Conservation (phyloP, 2,888 invertebrate genomes). For the Drosophila dives region DNA sequence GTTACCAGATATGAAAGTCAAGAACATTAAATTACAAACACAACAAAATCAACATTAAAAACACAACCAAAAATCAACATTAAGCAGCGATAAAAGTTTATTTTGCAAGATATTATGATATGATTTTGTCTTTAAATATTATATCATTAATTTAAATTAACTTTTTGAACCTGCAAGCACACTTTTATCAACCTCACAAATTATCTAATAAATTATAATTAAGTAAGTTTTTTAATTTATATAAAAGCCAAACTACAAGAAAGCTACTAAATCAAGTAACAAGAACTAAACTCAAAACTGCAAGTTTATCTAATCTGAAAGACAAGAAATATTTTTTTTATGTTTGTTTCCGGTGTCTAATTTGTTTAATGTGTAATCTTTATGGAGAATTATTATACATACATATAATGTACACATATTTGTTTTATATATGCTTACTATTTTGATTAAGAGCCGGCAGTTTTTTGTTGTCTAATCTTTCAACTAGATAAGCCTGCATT, state of each 20-base stretch:
- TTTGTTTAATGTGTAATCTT: background rate
- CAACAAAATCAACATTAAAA: background rate
- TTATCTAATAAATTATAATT: background rate
- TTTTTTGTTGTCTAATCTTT: background rate
- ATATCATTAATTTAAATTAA: background rate
- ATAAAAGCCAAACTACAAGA: no score
- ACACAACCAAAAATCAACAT: background rate
- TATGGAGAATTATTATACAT: background rate
- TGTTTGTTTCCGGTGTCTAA: background rate
- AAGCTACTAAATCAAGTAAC: background rate
- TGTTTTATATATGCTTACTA: background rate
- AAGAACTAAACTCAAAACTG: background rate
- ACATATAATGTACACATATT: background rate
- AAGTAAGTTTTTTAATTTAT: no score
- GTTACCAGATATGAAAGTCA: background rate
- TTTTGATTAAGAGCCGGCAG: background rate
- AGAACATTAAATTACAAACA: background rate
- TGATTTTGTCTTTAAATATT: background rate
- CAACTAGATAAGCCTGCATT: background rate
- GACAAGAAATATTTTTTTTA: background rate
- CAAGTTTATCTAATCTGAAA: background rate
- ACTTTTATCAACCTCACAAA: background rate
- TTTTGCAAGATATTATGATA: background rate
- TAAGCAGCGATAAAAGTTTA: background rate
- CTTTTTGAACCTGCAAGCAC: background rate